Conservation (phyloP, 2,888 invertebrate genomes). For the Cryptocephalus primarius region DNA sequence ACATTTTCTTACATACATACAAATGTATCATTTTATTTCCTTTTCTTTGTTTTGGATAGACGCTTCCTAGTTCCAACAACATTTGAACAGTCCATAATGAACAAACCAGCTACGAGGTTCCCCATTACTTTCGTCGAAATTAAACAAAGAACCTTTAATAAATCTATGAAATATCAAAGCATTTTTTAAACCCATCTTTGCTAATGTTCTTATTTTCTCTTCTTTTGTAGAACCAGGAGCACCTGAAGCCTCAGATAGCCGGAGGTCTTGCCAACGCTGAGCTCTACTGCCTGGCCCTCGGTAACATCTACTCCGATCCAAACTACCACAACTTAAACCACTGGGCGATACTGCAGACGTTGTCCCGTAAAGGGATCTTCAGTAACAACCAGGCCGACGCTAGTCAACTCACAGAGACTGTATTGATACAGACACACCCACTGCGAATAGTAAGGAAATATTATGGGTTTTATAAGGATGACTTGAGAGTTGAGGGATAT, state of each 20-base stretch:
- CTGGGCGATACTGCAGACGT: conserved; percentile 87
- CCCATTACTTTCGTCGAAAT: too few relatives aligned
- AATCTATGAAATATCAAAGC: too few relatives aligned
- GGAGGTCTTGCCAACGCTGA: conserved; percentile 89
- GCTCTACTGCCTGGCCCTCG: conserved; percentile 86
- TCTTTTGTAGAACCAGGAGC: conserved; percentile 70
- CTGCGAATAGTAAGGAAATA: conserved; percentile 71
- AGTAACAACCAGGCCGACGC: conserved; percentile 68
- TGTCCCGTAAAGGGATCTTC: conserved; percentile 83
- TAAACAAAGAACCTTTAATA: too few relatives aligned
- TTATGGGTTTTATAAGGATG: background rate
- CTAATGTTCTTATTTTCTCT: background rate
- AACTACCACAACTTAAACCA: conserved; percentile 94
- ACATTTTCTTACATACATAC: too few relatives aligned
- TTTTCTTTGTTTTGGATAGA: too few relatives aligned
- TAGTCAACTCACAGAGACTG: conserved; percentile 86
- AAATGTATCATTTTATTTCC: too few relatives aligned
- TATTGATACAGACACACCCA: conserved; percentile 91
- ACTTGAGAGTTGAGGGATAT: background rate
- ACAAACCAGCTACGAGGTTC: too few relatives aligned
- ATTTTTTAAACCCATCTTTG: too few relatives aligned
- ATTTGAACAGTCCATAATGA: too few relatives aligned
- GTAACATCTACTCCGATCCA: conserved; percentile 92
- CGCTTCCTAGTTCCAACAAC: too few relatives aligned
- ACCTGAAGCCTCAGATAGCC: conserved; percentile 85